Conservation (phyloP, 1,140 invertebrate genomes). For the Tetramorium simillimum region DNA sequence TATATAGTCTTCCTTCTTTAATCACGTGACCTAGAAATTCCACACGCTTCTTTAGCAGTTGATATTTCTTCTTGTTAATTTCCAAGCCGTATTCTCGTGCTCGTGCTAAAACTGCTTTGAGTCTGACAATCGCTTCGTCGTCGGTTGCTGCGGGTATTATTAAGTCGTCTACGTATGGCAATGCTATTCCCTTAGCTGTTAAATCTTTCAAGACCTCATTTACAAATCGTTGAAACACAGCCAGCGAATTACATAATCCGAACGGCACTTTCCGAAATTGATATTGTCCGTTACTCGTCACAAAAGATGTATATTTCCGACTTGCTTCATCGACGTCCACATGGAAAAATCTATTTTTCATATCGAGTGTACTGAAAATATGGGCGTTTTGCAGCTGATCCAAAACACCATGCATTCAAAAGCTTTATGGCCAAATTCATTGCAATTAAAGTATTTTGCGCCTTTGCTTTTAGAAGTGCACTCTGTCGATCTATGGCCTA, state of each 20-base stretch:
- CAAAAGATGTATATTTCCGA: neutral
- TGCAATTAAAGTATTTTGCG: too few relatives aligned
- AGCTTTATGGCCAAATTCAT: too few relatives aligned
- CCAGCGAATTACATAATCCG: neutral
- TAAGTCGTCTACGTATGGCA: too few relatives aligned
- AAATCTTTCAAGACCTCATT: neutral
- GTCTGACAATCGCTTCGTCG: too few relatives aligned
- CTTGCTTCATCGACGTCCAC: neutral
- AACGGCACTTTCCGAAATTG: neutral
- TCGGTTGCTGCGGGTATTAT: too few relatives aligned
- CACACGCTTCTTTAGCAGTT: neutral
- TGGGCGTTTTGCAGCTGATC: neutral
- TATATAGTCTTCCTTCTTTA: neutral
- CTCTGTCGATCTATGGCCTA: too few relatives aligned
- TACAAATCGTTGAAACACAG: neutral
- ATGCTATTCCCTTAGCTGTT: too few relatives aligned
- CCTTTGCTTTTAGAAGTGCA: too few relatives aligned
- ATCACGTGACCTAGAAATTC: neutral
- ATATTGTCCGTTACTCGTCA: neutral
- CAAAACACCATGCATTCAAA: neutral
- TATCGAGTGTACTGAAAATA: neutral
- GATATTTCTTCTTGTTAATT: too few relatives aligned
- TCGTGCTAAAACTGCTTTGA: too few relatives aligned
- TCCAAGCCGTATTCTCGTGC: too few relatives aligned
- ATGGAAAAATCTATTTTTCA: neutral